These are phyloP conservation scores for Caenorhabditis virilis DNA, from an alignment of 2,888 invertebrate species.

Conservation along the genomic window DNA sequence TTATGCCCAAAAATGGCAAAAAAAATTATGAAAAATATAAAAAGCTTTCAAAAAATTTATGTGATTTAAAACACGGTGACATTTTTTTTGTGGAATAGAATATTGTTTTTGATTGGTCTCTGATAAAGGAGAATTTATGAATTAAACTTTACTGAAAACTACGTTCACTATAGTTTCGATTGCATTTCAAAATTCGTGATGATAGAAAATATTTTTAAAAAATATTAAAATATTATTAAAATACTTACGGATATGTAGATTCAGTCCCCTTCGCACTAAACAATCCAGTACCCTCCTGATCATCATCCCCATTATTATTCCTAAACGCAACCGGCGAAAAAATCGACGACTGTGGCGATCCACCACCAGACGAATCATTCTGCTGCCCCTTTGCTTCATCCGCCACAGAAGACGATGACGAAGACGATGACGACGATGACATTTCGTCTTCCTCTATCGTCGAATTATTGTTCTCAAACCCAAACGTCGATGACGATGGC, in stretches of 20 bases:
- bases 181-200: not conserved
- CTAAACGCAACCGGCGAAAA: slow-evolving; percentile 19
- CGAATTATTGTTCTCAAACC: too few relatives aligned
- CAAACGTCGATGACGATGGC: slow-evolving; percentile 9
- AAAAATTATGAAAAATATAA: too few relatives aligned
- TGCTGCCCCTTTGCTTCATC: slow-evolving; percentile 4
- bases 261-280: slow-evolving; percentile 8
- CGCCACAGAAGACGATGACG: slow-evolving; percentile 12
- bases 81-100: too few relatives aligned
- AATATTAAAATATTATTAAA: not conserved
- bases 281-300: slow-evolving; percentile 24
- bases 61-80: too few relatives aligned
- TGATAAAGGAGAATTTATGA: not conserved
- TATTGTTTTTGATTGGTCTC: not conserved
- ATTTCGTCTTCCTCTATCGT: slow-evolving; percentile 22
- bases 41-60: too few relatives aligned
- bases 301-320: too few relatives aligned
- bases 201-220: not conserved
- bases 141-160: not conserved
- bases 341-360: not conserved
- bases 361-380: slow-evolving; percentile 1
- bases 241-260: slow-evolving; percentile 22
- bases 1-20: not conserved
- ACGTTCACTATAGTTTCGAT: not conserved
- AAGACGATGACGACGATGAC: slow-evolving; percentile 23